A percentile compares a stretch with the other conserved stretches of the same genome.
These are phyloP conservation scores for Chlamydotis undulata DNA, from an alignment of 2,113 vertebrate species.

Conservation along the genomic window DNA sequence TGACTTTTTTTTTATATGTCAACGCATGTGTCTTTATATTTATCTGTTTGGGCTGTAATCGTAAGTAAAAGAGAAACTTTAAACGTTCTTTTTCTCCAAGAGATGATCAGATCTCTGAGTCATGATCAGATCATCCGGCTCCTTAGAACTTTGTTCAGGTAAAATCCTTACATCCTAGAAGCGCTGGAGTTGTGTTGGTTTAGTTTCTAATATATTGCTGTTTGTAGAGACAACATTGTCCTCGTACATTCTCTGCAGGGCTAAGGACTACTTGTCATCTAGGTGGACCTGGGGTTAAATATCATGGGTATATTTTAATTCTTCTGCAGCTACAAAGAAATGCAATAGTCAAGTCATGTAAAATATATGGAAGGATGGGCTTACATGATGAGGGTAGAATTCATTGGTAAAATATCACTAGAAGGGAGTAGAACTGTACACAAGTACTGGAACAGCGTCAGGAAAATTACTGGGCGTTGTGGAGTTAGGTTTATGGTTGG, in stretches of 20 bases:
- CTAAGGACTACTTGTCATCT: not conserved
- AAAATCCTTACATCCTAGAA: not conserved
- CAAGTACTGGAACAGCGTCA: not conserved
- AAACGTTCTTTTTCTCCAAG: not conserved
- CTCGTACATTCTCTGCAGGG: not conserved
- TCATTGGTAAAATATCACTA: not conserved
- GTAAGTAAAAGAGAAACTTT: not conserved
- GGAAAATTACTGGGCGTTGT: not conserved
- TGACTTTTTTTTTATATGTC: not conserved
- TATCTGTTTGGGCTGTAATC: not conserved
- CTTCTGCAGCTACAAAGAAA: not conserved
- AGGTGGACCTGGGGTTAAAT: not conserved
- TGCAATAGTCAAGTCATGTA: not conserved
- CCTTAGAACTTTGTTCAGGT: not conserved
- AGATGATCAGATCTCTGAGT: not conserved
- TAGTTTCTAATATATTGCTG: not conserved
- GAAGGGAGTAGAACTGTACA: not conserved
- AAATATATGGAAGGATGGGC: not conserved
- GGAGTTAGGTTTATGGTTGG: not conserved
- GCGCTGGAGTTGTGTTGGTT: not conserved
- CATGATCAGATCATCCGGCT: not conserved
- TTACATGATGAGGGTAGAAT: not conserved
- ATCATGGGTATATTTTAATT: not conserved
- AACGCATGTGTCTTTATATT: accelerated
- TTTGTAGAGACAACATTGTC: not conserved